Evolutionary conservation across 2,888 invertebrate species (phyloP).

Genomic region (Acronicta psi): DNA sequence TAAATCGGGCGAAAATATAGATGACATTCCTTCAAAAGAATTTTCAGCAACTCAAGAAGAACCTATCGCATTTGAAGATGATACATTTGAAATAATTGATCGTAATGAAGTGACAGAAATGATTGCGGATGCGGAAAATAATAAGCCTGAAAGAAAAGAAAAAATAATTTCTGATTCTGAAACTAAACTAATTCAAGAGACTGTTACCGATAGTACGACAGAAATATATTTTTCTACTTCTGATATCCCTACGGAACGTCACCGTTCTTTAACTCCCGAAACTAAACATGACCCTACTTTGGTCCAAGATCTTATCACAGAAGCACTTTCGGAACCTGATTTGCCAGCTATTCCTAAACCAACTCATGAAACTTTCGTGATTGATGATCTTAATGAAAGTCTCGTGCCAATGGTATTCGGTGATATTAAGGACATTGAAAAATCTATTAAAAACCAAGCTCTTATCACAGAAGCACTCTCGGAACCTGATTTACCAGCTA

Average conservation of each 20-base stretch:
- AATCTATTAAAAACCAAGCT: constrained; percentile 53
- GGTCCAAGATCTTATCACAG: constrained; percentile 44
- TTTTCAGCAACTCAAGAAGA: constrained; percentile 15
- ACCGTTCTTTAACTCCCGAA: constrained; percentile 27
- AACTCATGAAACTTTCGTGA: constrained; percentile 53
- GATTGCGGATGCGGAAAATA: constrained; percentile 6
- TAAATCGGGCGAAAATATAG: background rate
- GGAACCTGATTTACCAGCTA: constrained; percentile 28
- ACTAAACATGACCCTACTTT: constrained; percentile 27
- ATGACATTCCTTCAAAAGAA: constrained; percentile 6
- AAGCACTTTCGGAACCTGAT: constrained; percentile 46
- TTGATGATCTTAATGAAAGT: constrained; percentile 66
- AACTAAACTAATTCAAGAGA: constrained; percentile 3
- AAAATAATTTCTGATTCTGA: background rate
- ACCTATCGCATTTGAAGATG: constrained; percentile 31
- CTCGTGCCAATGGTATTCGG: constrained; percentile 75
- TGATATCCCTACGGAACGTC: background rate
- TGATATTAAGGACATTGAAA: constrained; percentile 62
- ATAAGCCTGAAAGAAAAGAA: constrained; percentile 1
- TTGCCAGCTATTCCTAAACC: constrained; percentile 9
- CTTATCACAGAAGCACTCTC: constrained; percentile 48
- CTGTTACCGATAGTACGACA: constrained; percentile 8
- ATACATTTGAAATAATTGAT: constrained; percentile 59
- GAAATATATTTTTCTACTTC: constrained; percentile 10
- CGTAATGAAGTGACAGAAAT: constrained; percentile 43